Evolutionary conservation across 2,113 vertebrate species (phyloP), one percentile per base, ranked within the genome.

Genomic region (Carassius auratus): DNA sequence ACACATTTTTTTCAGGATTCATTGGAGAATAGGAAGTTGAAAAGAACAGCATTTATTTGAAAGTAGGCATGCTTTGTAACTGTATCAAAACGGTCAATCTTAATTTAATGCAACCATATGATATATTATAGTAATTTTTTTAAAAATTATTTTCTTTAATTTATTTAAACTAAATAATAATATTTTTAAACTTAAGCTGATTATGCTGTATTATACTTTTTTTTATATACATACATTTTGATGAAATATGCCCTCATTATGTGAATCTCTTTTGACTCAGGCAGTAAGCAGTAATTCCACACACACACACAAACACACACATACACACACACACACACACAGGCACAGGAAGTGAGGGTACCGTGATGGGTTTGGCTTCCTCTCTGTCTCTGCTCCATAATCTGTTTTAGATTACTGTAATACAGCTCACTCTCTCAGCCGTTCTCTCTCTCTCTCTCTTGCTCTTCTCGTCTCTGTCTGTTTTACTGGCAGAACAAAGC

Each of bases 321-420:
- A 14, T 23, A 33, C 64, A 33, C 68, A 71, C 68, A 21, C 62
- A 66, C 12, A 14, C 62, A 33, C 64, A 33, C 23, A 15, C 62
- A 6, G 0, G 2, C 26, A 68, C 64, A 68, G 62, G 69, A 30
- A 87, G 66, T 81, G 59, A 88, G 74, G 88, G 81, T 76, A 74
- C 84, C 76, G 77, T 85, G 76, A 87, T 86, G 85, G 87, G 69
- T 87, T 88, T 85, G 89, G 74, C 85, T 84, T 89, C 84, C 85
- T 66, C 21, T 81, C 85, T 90, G 91, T 90, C 91, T 90, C 87
- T 87, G 85, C 88, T 87, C 88, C 86, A 90, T 91, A 89, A 87
- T 90, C 90, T 89, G 87, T 73, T 90, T 87, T 85, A 90, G 88
- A 91, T 91, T 89, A 89, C 86, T 89, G 77, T 90, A 89, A 91